phyloP scores from a whole-genome alignment of 2,797 vertebrate species.

The Tolypeutes matacus region DNA sequence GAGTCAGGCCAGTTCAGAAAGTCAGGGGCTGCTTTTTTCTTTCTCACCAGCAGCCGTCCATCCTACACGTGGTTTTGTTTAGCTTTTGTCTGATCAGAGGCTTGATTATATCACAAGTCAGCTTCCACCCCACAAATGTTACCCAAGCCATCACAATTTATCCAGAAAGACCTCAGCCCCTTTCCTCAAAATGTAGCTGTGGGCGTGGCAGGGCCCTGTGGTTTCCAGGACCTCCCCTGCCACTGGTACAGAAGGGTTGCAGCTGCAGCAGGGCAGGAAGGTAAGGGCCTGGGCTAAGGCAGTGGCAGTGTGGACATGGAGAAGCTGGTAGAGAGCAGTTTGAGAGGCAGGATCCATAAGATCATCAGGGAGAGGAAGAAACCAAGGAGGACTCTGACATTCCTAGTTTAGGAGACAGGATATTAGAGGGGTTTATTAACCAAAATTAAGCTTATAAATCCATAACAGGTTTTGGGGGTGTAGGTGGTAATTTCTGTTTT shows the following conservation, averaged over 20 bases:
- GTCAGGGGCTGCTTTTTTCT: not conserved
- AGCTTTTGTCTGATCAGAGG: constrained; percentile 7
- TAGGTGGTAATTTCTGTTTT: not conserved
- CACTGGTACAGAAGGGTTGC: not conserved
- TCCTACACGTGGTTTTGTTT: not conserved
- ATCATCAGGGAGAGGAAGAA: not conserved
- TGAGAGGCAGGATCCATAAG: not conserved
- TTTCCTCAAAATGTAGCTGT: not conserved
- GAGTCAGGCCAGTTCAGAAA: not conserved
- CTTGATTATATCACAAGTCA: not conserved
- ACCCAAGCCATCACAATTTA: not conserved
- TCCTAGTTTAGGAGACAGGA: not conserved
- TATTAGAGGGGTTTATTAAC: not conserved
- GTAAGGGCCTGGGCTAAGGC: not conserved
- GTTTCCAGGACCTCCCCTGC: not conserved
- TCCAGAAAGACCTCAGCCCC: not conserved
- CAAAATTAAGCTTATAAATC: not conserved
- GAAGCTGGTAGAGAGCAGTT: not conserved
- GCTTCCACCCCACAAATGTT: not conserved
- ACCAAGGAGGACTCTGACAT: not conserved
- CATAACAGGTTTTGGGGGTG: not conserved
- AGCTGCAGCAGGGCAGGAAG: not conserved
- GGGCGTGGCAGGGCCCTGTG: not conserved
- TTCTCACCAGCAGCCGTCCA: not conserved
- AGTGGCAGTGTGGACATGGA: not conserved